Evolutionary conservation across 2,797 vertebrate genomes (phyloP).

Genomic region (Chiroxiphia lanceolata): DNA sequence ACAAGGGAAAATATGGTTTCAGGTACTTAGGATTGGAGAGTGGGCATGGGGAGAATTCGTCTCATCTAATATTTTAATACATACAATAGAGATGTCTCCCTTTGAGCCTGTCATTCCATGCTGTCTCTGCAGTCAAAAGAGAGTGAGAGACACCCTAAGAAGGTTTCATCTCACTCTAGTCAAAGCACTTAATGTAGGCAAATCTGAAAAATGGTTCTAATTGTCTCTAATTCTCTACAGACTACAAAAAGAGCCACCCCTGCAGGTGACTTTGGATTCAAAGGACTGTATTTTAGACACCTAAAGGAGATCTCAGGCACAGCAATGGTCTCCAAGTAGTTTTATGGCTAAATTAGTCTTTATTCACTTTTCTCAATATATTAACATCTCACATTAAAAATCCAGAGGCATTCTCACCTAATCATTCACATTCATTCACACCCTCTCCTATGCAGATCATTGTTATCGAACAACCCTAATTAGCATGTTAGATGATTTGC

Average conservation of each 20-base stretch:
- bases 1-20: not conserved
- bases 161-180: not conserved
- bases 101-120: not conserved
- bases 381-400: not conserved
- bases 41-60: not conserved
- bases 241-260: not conserved
- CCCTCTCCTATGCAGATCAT: not conserved
- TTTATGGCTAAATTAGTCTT: not conserved
- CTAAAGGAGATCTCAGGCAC: not conserved
- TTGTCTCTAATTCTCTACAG: not conserved
- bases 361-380: not conserved
- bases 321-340: not conserved
- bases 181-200: not conserved
- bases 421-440: not conserved
- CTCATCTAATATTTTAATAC: not conserved
- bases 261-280: not conserved
- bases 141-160: not conserved
- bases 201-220: not conserved
- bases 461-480: conserved; percentile 15
- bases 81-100: not conserved
- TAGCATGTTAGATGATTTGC: not conserved
- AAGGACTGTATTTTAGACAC: not conserved
- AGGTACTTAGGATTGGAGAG: not conserved
- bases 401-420: not conserved
- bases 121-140: not conserved